phyloP scores from a whole-genome alignment of 2,113 vertebrate species.

The Crypturellus undulatus region DNA sequence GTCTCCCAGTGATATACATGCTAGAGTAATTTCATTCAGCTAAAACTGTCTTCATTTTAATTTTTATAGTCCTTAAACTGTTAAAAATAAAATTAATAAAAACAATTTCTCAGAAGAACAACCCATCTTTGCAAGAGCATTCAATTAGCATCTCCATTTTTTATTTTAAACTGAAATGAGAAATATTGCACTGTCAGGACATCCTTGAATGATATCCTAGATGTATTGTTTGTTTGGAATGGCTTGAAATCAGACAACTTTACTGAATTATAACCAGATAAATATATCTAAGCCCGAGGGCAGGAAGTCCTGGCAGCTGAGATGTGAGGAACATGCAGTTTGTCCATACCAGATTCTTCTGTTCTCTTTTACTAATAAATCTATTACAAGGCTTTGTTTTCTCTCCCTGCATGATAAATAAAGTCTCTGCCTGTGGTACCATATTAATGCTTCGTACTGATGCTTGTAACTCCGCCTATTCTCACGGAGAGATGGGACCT shows the following conservation, averaged over 20 bases:
- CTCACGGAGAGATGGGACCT: conserved; percentile 44
- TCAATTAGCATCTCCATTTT: conserved; percentile 35
- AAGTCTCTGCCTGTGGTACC: conserved; percentile 37
- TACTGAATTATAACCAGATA: conserved; percentile 61
- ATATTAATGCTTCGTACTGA: not conserved
- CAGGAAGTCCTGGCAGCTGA: conserved; percentile 62
- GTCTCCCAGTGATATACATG: not conserved
- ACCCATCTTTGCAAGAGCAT: not conserved
- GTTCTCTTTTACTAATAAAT: conserved; percentile 67
- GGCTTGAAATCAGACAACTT: conserved; percentile 63
- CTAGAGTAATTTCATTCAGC: conserved; percentile 38
- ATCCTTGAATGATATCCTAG: conserved; percentile 40
- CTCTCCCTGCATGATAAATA: conserved; percentile 59
- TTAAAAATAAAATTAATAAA: conserved; percentile 30
- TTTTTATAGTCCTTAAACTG: conserved; percentile 11
- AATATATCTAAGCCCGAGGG: conserved; percentile 54
- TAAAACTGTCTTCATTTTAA: conserved; percentile 36
- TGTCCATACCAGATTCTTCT: conserved; percentile 59
- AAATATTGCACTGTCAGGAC: conserved; percentile 49
- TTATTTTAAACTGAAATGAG: conserved; percentile 39
- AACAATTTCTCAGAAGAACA: conserved; percentile 13
- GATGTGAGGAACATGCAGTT: conserved; percentile 34
- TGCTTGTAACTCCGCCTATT: conserved; percentile 33
- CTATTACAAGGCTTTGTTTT: conserved; percentile 65
- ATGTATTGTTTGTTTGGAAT: conserved; percentile 60